Conservation (phyloP, 2,888 invertebrate species). For the Osmoderma eremita region DNA sequence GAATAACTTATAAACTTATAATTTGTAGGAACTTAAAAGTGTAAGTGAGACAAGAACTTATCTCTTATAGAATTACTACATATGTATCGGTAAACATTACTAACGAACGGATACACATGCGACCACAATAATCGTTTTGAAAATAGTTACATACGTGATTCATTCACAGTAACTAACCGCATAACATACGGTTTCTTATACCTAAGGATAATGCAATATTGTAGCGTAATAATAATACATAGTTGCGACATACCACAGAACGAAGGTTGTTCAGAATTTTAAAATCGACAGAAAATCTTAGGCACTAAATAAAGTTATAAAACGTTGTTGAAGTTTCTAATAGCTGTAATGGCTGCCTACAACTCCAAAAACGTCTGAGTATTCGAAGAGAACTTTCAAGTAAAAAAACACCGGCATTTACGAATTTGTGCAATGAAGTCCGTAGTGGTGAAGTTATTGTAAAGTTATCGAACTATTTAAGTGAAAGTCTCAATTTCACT, state of each 20-base stretch:
- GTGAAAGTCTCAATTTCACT: slow-evolving; percentile 39
- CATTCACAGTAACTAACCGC: slow-evolving; percentile 26
- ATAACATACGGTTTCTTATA: slow-evolving; percentile 8
- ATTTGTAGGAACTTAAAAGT: neutral
- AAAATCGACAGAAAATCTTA: too few relatives aligned
- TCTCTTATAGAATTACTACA: neutral
- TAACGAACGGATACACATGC: slow-evolving; percentile 13
- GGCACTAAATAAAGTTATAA: too few relatives aligned
- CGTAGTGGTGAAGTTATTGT: slow-evolving; percentile 5
- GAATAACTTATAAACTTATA: neutral
- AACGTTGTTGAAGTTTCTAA: too few relatives aligned
- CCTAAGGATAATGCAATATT: neutral
- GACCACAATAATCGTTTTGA: slow-evolving; percentile 8
- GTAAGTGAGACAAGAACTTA: too few relatives aligned
- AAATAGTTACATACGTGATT: slow-evolving; percentile 26
- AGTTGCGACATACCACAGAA: neutral
- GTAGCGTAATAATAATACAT: slow-evolving; percentile 1
- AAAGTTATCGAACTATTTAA: slow-evolving; percentile 31
- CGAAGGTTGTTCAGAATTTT: neutral
- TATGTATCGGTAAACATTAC: neutral
- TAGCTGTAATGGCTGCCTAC: too few relatives aligned
- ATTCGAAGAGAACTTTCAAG: neutral
- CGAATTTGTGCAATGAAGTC: slow-evolving; percentile 5
- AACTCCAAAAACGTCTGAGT: too few relatives aligned
- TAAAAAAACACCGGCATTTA: slow-evolving; percentile 6